Conservation (phyloP, 53 echinoderm and acorn worm species). For the Pentamera pediparva region DNA sequence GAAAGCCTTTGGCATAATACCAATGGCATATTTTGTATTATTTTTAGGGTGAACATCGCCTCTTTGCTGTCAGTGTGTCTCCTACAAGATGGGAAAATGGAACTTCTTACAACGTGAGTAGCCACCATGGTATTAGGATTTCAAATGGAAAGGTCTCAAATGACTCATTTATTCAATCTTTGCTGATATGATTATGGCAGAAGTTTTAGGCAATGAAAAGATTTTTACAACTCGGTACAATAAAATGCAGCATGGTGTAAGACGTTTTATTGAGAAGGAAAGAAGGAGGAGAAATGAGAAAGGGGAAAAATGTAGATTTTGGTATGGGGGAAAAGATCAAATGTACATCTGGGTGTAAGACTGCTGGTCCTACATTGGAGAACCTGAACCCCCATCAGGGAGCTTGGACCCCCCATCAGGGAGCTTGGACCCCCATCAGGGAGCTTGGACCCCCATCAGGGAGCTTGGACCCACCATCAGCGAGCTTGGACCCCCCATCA, state of each 20-base stretch:
- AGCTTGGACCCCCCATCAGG: too few relatives aligned
- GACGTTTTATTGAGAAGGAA: background rate
- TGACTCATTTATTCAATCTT: background rate
- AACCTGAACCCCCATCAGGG: too few relatives aligned
- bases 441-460: too few relatives aligned
- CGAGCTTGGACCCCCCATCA: too few relatives aligned
- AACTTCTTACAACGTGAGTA: slow-evolving; percentile 83
- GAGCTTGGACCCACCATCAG: too few relatives aligned
- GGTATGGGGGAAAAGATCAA: too few relatives aligned
- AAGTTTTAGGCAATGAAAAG: background rate
- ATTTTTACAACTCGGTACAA: background rate
- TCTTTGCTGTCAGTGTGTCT: slow-evolving; percentile 73
- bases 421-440: too few relatives aligned
- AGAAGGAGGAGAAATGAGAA: too few relatives aligned
- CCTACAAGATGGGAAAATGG: slow-evolving; percentile 57
- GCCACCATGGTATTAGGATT: too few relatives aligned
- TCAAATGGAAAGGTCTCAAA: background rate
- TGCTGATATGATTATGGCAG: background rate
- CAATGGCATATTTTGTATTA: slow-evolving; percentile 22
- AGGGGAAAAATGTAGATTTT: too few relatives aligned
- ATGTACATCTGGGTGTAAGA: too few relatives aligned
- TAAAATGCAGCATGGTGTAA: background rate
- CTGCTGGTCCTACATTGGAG: too few relatives aligned
- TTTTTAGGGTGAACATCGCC: slow-evolving; percentile 65
- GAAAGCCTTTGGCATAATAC: background rate